Conservation (phyloP, 2,797 vertebrate species). For the Falco novaeseelandiae region DNA sequence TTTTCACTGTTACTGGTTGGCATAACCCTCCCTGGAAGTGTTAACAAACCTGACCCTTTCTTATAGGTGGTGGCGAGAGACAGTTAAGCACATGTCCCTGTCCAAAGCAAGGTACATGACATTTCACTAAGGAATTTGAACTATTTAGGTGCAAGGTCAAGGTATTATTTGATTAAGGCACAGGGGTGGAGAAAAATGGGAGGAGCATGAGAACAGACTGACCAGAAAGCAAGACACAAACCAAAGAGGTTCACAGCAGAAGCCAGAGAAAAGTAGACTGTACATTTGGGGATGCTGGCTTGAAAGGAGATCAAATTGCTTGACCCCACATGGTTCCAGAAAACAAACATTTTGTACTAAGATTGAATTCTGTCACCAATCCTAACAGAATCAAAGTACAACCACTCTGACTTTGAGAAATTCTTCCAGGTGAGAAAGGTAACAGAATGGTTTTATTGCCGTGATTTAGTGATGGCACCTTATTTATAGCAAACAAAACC, state of each 20-base stretch:
- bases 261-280: neutral
- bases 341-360: neutral
- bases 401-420: neutral
- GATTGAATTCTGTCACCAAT: neutral
- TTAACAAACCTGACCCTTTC: neutral
- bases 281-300: neutral
- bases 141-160: slow-evolving; percentile 35
- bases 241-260: neutral
- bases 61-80: neutral
- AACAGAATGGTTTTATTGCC: neutral
- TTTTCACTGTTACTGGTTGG: neutral
- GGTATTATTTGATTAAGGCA: slow-evolving; percentile 28
- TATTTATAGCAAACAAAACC: slow-evolving; percentile 41
- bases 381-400: neutral
- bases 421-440: neutral
- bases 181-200: neutral
- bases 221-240: neutral
- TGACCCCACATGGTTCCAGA: neutral
- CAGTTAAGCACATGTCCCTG: neutral
- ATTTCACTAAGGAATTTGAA: slow-evolving; percentile 22
- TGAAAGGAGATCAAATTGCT: neutral
- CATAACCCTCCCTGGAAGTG: neutral
- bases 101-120: neutral
- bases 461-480: neutral
- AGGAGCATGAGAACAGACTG: neutral